A percentile compares a stretch with the other conserved stretches of the same genome.
These are phyloP conservation scores for Drosophila kepulauana DNA, from an alignment of 1,140 invertebrate genomes.

Conservation along the genomic window DNA sequence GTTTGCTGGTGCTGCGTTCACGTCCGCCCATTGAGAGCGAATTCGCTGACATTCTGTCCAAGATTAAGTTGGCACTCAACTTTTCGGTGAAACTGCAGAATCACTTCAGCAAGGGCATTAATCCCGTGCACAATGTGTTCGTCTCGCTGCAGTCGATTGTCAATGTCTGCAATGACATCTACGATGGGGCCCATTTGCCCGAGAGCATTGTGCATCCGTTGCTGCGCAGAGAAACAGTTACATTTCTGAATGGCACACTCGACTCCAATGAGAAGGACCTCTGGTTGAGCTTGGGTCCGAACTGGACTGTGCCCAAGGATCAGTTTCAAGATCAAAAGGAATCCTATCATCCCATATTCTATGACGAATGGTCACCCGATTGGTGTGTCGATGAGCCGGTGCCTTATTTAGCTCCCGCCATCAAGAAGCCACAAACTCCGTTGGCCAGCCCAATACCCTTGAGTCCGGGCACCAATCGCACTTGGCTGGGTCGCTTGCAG, in stretches of 20 bases:
- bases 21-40: conserved; percentile 77
- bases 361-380: conserved; percentile 82
- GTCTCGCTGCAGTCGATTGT: conserved; percentile 73
- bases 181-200: conserved; percentile 57
- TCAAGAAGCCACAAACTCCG: conserved; percentile 53
- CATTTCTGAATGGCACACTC: conserved; percentile 53
- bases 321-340: conserved; percentile 78
- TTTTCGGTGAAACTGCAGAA: conserved; percentile 71
- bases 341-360: conserved; percentile 79
- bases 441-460: conserved; percentile 10
- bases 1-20: conserved; percentile 69
- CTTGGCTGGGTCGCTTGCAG: conserved; percentile 71
- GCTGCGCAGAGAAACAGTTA: conserved; percentile 69
- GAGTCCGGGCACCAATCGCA: conserved; percentile 63
- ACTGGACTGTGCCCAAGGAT: conserved; percentile 78
- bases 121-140: conserved; percentile 74
- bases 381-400: conserved; percentile 81
- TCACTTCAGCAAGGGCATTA: conserved; percentile 64
- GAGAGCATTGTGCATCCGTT: conserved; percentile 75
- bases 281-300: conserved; percentile 71
- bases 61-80: conserved; percentile 72
- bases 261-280: conserved; percentile 64
- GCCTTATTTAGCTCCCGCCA: conserved; percentile 61
- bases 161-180: conserved; percentile 76
- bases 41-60: conserved; percentile 76